Evolutionary conservation across 2,113 vertebrate genomes (phyloP).

Genomic region (Dinomys branickii): DNA sequence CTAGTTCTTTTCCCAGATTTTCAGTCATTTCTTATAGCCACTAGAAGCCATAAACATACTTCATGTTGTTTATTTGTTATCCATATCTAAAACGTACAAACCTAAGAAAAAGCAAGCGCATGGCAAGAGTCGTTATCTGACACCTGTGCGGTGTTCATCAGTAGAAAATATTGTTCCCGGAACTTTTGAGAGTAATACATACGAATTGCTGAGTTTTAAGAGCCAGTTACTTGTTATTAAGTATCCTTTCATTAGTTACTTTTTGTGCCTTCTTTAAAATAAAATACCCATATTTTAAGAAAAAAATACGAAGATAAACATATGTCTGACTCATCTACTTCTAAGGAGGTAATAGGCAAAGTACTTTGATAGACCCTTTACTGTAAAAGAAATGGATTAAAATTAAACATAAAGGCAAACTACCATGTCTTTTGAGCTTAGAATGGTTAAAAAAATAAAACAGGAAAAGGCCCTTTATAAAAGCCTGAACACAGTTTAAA

Average conservation of each 20-base stretch:
- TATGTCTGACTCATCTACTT: constrained; percentile 43
- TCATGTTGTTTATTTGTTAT: not conserved
- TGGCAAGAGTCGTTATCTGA: not conserved
- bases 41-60: not conserved
- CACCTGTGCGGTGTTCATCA: not conserved
- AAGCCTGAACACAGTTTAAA: constrained; percentile 74
- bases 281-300: constrained; percentile 42
- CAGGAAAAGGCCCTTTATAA: constrained; percentile 60
- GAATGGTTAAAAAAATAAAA: constrained; percentile 71
- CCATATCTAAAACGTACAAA: not conserved
- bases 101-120: constrained; percentile 19
- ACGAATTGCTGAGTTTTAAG: not conserved
- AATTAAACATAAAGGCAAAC: constrained; percentile 70
- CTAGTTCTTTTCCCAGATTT: not conserved
- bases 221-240: constrained; percentile 7
- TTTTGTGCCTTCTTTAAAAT: not conserved
- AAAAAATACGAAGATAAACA: constrained; percentile 37
- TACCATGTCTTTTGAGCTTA: constrained; percentile 53
- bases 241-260: not conserved
- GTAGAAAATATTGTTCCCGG: not conserved
- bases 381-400: constrained; percentile 66
- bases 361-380: constrained; percentile 23
- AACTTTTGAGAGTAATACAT: constrained; percentile 17
- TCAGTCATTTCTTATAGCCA: not conserved
- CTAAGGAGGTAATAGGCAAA: not conserved